Evolutionary conservation across 2,888 invertebrate species (phyloP), one percentile per base, ranked within the genome.

Genomic region (Agelastica alni): DNA sequence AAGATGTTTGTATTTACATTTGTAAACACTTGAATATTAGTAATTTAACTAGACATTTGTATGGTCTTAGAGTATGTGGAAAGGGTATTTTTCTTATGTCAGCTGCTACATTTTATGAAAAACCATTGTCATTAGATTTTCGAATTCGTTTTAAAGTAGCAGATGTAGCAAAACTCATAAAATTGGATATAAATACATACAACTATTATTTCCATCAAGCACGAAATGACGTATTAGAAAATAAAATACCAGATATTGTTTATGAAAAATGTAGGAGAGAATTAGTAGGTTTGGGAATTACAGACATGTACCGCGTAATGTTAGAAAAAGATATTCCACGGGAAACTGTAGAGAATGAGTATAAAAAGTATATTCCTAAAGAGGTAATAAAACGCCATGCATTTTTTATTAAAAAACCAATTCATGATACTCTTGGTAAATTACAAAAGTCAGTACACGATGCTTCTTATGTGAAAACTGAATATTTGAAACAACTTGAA

Each of bases 131-230:
- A 53, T 76, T 81, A 69, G 89, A 91, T 65, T 86, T 93, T 64
- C 83, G 93, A 58, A 83, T 94, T 68, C 83, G 94, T 46, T 93
- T 87, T 72, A 92, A 91, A 78, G 82, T 86, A 17, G 85, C 87
- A 2, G 81, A 81, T 64, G 73, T 88, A 34, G 76, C 80, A 7
- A 80, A 83, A 62, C 75, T 91, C 42, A 83, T 83, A 65, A 81
- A 83, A 52, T 76, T 89, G 43, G 93, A 94, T 76, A 76, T 80
- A 41, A 83, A 83, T 48, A 88, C 93, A 1, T 93, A 90, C 72
- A 86, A 92, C 68, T 94, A 93, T 75, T 88, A 88, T 71, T 95
- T 91, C 71, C 86, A 87, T 75, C 94, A 93, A 84, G 89, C 88
- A 36, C 81, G 91, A 20, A 81, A 83, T 70, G 94, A 94, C 81